Percentiles rank a stretch among this genome's conserved stretches.
Evolutionary conservation across 1,140 invertebrate genomes (phyloP).

Genomic region (Apocrypta bakeri): DNA sequence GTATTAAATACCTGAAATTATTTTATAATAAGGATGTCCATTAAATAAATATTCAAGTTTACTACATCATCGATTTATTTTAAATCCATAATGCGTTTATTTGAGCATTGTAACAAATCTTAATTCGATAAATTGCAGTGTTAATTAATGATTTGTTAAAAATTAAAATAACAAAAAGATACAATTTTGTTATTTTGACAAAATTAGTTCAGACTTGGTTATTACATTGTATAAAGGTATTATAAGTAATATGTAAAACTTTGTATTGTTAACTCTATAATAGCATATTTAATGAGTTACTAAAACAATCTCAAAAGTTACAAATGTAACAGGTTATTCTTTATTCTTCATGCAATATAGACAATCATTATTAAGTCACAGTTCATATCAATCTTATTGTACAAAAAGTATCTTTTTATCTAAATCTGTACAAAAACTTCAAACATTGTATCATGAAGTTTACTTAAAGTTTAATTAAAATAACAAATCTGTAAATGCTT

Average conservation of each 20-base stretch:
- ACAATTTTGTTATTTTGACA: neutral
- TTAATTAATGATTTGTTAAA: neutral
- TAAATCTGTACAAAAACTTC: constrained; percentile 36
- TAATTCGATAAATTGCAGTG: neutral
- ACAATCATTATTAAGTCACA: constrained; percentile 27
- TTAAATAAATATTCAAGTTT: constrained; percentile 62
- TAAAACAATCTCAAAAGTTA: neutral
- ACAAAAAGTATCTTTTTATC: constrained; percentile 31
- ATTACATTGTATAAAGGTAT: neutral
- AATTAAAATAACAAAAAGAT: neutral
- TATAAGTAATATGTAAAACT: neutral
- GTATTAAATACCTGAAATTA: constrained; percentile 60
- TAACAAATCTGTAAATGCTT: constrained; percentile 19
- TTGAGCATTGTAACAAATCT: neutral
- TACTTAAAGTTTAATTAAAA: constrained; percentile 19
- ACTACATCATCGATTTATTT: constrained; percentile 47
- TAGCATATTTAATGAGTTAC: neutral
- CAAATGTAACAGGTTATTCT: constrained; percentile 19
- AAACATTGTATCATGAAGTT: constrained; percentile 18
- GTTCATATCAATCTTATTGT: constrained; percentile 31
- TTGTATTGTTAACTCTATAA: neutral
- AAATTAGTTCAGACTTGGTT: neutral
- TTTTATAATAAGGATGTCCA: constrained; percentile 67
- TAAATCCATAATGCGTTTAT: neutral
- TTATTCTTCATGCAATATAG: constrained; percentile 33